phyloP scores from a whole-genome alignment of 2,888 invertebrate genomes.

The Leucoma salicis region DNA sequence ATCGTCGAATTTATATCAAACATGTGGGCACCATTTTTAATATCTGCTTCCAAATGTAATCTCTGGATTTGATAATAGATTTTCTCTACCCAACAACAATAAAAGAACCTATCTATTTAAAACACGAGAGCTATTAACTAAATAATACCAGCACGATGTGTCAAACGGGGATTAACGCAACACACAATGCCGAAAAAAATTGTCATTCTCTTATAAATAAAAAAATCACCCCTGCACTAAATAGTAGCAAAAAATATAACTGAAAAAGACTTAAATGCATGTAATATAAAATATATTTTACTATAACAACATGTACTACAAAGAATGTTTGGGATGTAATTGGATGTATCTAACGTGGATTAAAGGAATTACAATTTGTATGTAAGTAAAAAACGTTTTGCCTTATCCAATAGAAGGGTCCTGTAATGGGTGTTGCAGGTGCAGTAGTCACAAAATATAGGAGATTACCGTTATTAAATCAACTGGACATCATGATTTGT shows the following conservation, averaged over 20 bases:
- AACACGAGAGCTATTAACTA: slow-evolving; percentile 67
- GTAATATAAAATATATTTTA: slow-evolving; percentile 18
- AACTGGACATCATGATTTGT: slow-evolving; percentile 26
- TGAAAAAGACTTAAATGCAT: slow-evolving; percentile 30
- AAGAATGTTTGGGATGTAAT: slow-evolving; percentile 68
- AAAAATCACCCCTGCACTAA: slow-evolving; percentile 53
- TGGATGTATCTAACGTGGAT: slow-evolving; percentile 78
- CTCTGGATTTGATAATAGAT: slow-evolving; percentile 26
- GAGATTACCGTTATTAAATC: slow-evolving; percentile 47
- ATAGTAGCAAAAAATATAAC: slow-evolving; percentile 17
- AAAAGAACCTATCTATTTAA: slow-evolving; percentile 51
- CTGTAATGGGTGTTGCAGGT: slow-evolving; percentile 64
- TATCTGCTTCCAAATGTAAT: slow-evolving; percentile 15
- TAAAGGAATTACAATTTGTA: slow-evolving; percentile 79
- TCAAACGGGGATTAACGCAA: slow-evolving; percentile 76
- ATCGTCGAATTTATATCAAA: not conserved
- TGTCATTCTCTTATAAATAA: slow-evolving; percentile 60
- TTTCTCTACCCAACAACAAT: slow-evolving; percentile 43
- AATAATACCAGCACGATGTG: slow-evolving; percentile 65
- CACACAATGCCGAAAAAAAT: slow-evolving; percentile 75
- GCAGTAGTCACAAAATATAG: slow-evolving; percentile 53
- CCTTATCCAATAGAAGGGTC: slow-evolving; percentile 49
- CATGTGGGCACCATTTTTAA: slow-evolving; percentile 1
- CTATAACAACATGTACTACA: slow-evolving; percentile 3
- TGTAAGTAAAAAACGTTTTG: slow-evolving; percentile 68